Evolutionary conservation across 2,888 invertebrate genomes (phyloP), one percentile per base, ranked within the genome.

Genomic region (Acanthosepion lycidas): DNA sequence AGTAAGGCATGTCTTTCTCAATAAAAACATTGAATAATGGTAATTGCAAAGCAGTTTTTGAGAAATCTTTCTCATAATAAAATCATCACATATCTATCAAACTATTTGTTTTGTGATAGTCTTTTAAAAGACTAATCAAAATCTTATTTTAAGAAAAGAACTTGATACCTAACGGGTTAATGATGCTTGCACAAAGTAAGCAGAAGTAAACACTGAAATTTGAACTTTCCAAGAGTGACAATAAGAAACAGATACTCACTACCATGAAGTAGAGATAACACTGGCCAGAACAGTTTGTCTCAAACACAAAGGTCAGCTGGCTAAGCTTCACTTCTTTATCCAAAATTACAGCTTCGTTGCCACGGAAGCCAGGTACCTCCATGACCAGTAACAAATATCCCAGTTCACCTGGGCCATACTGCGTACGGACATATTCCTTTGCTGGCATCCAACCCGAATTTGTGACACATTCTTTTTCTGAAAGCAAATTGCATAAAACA

Each of bases 191-290:
- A 59, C 26, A 59, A 59, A 59, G 26, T 26, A 59, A 59, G 23
- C 26, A 20, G 23, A 59, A 59, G 59, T 23, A 59, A 23, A 23
- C 23, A 59, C 20, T 59, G 23, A 23, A 20, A 55, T 55, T 55
- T 55, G 15, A 55, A 55, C 15, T 55, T 55, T 15, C 12, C 15
- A 55, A 55, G 55, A 18, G 20, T 20, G 23, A 59, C 23, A 59
- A 4, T 0, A 18, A 78, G 12, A 78, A 78, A 78, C 6, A 28
- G 8, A 51, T 9, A 91, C 48, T 91, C 96, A 98, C 98, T 97
- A 98, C 97, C 96, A 98, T 97, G 95, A 98, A 98, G 91, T 98
- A 97, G 64, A 98, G 97, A 95, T 97, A 97, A 96, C 98, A 98
- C 78, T 97, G 97, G 9, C 95, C 95, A 0, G 96, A 96, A 96